Base-by-base conservation (phyloP, 2,888 invertebrate genomes). In the Drosophila ezoana region DNA sequence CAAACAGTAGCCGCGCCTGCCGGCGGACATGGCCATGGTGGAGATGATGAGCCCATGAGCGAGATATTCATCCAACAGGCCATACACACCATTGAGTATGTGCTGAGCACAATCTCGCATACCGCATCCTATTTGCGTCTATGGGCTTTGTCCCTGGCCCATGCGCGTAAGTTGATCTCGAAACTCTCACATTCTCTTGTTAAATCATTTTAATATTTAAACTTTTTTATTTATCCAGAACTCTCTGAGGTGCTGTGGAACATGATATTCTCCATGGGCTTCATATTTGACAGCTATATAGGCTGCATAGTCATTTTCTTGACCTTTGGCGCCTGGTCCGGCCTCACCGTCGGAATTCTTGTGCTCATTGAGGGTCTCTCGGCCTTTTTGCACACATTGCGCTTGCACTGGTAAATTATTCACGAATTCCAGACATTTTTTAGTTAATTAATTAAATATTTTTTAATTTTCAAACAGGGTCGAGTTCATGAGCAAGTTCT, bases 301-400 rank as follows among this genome's bases (percentile, higher is more conserved):
- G 97, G 97, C 53, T 95, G 95, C 48, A 93, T 97, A 58, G 93
- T 95, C 66, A 93, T 98, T 52, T 98, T 95, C 93, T 92, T 95
- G 18, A 94, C 98, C 41, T 99, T 99, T 93, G 95, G 95, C 62
- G 95, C 96, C 90, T 99, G 99, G 98, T 95, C 97, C 52, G 93
- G 94, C 33, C 95, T 99, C 76, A 99, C 99, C 0, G 94, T 99
- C 45, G 96, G 97, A 87, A 98, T 99, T 91, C 95, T 99, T 68
- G 97, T 99, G 75, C 94, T 99, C 90, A 99, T 99, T 98, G 99
- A 99, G 93, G 99, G 99, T 4, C 94, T 99, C 13, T 99, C 99
- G 11, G 99, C 99, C 43, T 99, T 99, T 94, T 94, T 99, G 81
- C 99, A 99, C 92, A 99, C 99, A 0, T 94, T 99, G 84, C 97